A percentile compares a stretch with the other conserved stretches of the same genome.
These are phyloP conservation scores for Pardosa pseudoannulata DNA, from an alignment of 2,888 invertebrate species.

Conservation along the genomic window DNA sequence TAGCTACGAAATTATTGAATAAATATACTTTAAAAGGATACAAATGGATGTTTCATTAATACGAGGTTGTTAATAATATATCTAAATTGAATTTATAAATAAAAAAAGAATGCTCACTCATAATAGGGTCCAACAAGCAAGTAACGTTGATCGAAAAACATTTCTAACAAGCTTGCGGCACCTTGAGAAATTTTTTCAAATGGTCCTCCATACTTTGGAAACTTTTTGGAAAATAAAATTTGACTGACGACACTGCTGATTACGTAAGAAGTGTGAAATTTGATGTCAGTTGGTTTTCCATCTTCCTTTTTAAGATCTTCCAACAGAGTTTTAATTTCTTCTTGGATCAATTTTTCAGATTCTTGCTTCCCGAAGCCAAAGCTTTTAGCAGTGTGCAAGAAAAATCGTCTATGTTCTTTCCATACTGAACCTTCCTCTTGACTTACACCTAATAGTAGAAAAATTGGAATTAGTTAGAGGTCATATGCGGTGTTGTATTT, in stretches of 20 bases:
- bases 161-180: background rate
- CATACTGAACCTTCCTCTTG: slow-evolving; percentile 84
- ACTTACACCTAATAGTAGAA: slow-evolving; percentile 82
- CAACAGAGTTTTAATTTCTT: slow-evolving; percentile 31
- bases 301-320: slow-evolving; percentile 35
- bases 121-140: background rate
- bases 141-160: background rate
- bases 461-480: too few species aligned
- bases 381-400: slow-evolving; percentile 82
- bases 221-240: slow-evolving; percentile 27
- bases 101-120: background rate
- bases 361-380: slow-evolving; percentile 76
- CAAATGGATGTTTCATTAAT: too few species aligned
- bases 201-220: background rate
- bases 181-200: background rate
- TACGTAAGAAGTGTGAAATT: slow-evolving; percentile 80
- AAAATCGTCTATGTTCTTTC: slow-evolving; percentile 83
- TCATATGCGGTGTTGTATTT: too few species aligned
- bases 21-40: too few species aligned
- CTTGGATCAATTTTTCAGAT: slow-evolving; percentile 31
- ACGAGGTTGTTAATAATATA: too few species aligned
- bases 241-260: slow-evolving; percentile 39
- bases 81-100: too few species aligned
- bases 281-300: slow-evolving; percentile 74
- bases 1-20: too few species aligned